Percentiles rank a stretch among this genome's conserved stretches.
These are phyloP conservation scores for Cisticola juncidis DNA, from an alignment of 2,113 vertebrate genomes.

Conservation along the genomic window DNA sequence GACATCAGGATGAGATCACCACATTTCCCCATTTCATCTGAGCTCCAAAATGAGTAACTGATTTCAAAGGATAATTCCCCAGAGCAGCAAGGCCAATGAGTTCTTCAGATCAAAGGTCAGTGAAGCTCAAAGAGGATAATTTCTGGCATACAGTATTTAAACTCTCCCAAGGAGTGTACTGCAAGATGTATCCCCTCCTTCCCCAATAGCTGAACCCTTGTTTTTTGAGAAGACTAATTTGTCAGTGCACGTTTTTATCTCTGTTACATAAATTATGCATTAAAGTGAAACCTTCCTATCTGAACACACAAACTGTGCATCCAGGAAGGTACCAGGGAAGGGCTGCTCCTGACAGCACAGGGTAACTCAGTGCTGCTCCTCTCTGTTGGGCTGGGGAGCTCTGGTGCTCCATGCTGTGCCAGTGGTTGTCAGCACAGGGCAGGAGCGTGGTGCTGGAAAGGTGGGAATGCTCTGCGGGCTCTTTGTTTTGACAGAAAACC, in stretches of 20 bases:
- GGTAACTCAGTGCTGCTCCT: background rate
- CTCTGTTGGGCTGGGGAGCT: background rate
- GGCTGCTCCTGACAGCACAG: background rate
- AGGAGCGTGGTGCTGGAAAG: rapidly evolving
- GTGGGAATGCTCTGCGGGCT: background rate
- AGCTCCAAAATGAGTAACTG: slow-evolving; percentile 51
- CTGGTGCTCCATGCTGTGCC: background rate
- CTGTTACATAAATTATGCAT: slow-evolving; percentile 40
- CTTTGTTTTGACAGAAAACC: background rate
- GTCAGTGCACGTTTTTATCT: slow-evolving; percentile 23
- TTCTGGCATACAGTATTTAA: slow-evolving; percentile 56
- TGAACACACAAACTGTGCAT: background rate
- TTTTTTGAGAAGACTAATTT: slow-evolving; percentile 54
- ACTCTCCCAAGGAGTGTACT: slow-evolving; percentile 46
- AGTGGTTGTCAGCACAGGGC: background rate
- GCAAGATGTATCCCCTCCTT: slow-evolving; percentile 35
- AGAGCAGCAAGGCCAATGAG: slow-evolving; percentile 40
- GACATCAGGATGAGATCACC: slow-evolving; percentile 65
- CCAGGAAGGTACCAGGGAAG: background rate
- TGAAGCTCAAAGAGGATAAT: slow-evolving; percentile 40
- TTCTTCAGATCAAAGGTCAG: slow-evolving; percentile 62
- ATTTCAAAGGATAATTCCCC: slow-evolving; percentile 58
- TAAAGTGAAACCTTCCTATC: slow-evolving; percentile 26
- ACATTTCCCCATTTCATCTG: slow-evolving; percentile 40
- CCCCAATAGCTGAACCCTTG: slow-evolving; percentile 5